phyloP scores from a whole-genome alignment of 2,888 invertebrate genomes.

The Caenorhabditis imperialis region DNA sequence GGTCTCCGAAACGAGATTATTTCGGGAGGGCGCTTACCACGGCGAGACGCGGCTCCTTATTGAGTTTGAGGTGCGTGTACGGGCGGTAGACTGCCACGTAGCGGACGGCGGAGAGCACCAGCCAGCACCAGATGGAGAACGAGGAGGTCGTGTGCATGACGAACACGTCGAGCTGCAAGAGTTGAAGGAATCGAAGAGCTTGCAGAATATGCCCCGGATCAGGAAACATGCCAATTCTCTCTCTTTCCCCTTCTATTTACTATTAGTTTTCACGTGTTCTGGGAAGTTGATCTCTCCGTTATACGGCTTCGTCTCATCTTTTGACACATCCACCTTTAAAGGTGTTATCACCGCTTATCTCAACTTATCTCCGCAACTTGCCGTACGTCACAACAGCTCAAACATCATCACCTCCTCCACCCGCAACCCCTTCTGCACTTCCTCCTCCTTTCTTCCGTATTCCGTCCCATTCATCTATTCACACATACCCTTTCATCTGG shows the following conservation, averaged over 20 bases:
- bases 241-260: too few relatives aligned
- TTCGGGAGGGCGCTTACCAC: constrained; percentile 56
- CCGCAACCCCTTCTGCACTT: constrained; percentile 8
- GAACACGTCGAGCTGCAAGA: constrained; percentile 72
- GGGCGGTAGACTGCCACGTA: constrained; percentile 75
- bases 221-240: background rate
- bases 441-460: constrained; percentile 12
- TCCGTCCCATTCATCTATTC: background rate
- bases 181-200: constrained; percentile 74
- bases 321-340: too few relatives aligned
- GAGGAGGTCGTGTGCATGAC: constrained; percentile 74
- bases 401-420: constrained; percentile 14
- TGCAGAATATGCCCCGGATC: constrained; percentile 72
- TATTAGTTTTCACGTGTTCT: too few relatives aligned
- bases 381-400: constrained; percentile 1
- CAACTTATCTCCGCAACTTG: background rate
- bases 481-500: constrained; percentile 32
- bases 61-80: constrained; percentile 72
- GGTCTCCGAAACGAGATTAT: constrained; percentile 12
- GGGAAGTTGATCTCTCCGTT: too few relatives aligned
- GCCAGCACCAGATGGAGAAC: constrained; percentile 76
- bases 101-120: constrained; percentile 72
- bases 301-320: too few relatives aligned
- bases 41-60: constrained; percentile 71
- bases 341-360: constrained; percentile 10